Evolutionary conservation across 2,113 vertebrate genomes (phyloP).

Genomic region (Cnemophilus loriae): DNA sequence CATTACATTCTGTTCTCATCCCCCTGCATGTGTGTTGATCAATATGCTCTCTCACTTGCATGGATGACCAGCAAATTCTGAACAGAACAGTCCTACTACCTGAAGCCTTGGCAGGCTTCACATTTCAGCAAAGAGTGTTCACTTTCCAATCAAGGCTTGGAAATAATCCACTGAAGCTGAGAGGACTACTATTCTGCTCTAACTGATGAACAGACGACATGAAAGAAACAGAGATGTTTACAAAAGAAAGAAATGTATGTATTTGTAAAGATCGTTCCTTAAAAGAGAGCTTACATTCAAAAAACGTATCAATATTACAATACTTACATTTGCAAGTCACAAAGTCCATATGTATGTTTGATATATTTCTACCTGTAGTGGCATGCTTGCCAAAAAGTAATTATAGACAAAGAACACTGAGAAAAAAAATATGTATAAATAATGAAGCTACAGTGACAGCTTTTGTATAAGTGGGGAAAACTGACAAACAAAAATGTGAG

Average conservation of each 20-base stretch:
- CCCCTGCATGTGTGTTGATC: neutral
- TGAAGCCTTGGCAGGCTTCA: neutral
- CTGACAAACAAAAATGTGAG: neutral
- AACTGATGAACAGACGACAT: neutral
- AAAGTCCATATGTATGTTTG: neutral
- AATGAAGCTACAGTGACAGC: fast-evolving
- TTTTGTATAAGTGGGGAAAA: neutral
- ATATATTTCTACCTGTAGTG: neutral
- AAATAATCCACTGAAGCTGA: neutral
- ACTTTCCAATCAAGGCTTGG: neutral
- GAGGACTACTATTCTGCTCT: neutral
- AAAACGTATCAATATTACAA: neutral
- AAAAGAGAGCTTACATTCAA: neutral
- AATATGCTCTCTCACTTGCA: neutral
- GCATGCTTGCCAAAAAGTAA: neutral
- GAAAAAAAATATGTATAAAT: neutral
- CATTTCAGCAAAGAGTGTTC: neutral
- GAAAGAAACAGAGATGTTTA: neutral
- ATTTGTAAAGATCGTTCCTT: neutral
- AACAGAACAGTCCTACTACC: neutral
- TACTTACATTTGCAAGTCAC: neutral
- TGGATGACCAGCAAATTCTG: neutral
- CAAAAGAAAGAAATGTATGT: neutral
- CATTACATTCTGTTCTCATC: neutral
- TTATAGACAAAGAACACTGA: neutral